Conservation (phyloP, 2,113 vertebrate species). For the Cercocebus atys region DNA sequence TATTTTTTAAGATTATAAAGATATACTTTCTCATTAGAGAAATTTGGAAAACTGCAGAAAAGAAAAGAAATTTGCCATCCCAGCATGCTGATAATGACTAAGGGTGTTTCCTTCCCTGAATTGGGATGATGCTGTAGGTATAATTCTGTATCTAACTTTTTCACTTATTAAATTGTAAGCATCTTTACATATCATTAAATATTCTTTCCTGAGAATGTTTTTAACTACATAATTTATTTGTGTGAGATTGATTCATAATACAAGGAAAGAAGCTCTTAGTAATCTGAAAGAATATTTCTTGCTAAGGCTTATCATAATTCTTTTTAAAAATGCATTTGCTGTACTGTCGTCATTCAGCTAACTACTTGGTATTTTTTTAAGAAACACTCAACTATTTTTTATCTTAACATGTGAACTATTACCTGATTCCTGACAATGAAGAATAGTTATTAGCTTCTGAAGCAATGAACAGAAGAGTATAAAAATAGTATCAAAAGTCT, state of each 20-base stretch:
- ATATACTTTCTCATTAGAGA: conserved; percentile 25
- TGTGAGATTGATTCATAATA: conserved; percentile 2
- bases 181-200: conserved; percentile 36
- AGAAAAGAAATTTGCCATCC: neutral
- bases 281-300: conserved; percentile 63
- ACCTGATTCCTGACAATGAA: conserved; percentile 19
- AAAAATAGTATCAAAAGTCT: conserved; percentile 38
- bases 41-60: conserved; percentile 38
- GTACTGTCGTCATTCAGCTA: conserved; percentile 18
- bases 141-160: neutral
- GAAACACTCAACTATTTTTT: conserved; percentile 10
- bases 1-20: conserved; percentile 54
- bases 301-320: neutral
- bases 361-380: neutral
- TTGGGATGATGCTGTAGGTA: neutral
- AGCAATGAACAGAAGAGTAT: conserved; percentile 40
- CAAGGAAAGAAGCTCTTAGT: conserved; percentile 28
- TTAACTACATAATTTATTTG: neutral
- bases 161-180: neutral
- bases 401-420: conserved; percentile 52
- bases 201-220: conserved; percentile 48
- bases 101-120: neutral
- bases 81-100: neutral
- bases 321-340: conserved; percentile 52
- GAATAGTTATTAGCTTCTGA: conserved; percentile 34